Evolutionary conservation across 1,140 invertebrate species (phyloP).

Genomic region (Zeugodacus cucurbitae): DNA sequence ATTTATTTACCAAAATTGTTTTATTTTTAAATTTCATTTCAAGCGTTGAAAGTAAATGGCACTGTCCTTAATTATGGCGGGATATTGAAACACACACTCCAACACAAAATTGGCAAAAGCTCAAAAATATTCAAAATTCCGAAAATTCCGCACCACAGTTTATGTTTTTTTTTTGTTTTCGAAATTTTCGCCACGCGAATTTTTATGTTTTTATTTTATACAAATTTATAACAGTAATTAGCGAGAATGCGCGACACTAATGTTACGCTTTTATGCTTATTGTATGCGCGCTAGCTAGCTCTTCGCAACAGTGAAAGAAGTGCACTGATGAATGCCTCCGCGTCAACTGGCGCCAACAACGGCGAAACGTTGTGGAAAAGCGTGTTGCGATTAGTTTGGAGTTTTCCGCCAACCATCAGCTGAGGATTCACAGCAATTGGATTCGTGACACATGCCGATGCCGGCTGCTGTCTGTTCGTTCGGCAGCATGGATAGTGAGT

Average conservation of each 20-base stretch:
- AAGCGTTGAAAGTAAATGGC: background rate
- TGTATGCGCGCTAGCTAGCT: background rate
- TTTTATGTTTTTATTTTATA: background rate
- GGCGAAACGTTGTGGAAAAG: constrained; percentile 16
- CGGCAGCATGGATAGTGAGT: background rate
- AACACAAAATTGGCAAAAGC: background rate
- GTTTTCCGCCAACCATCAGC: constrained; percentile 9
- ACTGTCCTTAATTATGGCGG: background rate
- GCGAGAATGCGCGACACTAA: background rate
- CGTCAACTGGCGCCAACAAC: constrained; percentile 6
- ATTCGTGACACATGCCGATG: constrained; percentile 6
- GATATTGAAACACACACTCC: background rate
- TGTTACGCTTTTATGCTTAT: background rate
- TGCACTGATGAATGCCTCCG: constrained; percentile 22
- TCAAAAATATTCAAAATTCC: background rate
- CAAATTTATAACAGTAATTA: background rate
- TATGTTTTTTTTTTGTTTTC: too few species aligned
- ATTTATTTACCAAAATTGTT: background rate
- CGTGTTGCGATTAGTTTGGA: background rate
- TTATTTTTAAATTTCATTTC: background rate
- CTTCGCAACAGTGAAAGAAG: background rate
- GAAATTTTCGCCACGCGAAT: background rate
- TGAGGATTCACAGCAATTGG: background rate
- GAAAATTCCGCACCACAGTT: background rate
- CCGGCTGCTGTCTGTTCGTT: background rate